Base-by-base conservation (phyloP, 2,888 invertebrate genomes). In the Merodon equestris region DNA sequence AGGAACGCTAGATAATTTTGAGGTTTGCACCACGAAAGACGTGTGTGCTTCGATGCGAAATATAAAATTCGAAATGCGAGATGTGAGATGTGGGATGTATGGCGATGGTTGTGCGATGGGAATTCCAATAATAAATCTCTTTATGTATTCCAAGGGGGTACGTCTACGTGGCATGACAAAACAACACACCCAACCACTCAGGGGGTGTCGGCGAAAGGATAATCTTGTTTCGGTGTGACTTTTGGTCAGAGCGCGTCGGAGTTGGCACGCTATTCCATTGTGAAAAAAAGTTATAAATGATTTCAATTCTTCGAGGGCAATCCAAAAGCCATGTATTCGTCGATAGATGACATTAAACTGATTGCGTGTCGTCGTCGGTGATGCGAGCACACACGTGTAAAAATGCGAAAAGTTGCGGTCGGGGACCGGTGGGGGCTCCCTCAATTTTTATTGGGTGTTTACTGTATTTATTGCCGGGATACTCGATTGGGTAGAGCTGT, bases 61-160 rank as follows among this genome's bases (percentile, higher is more conserved):
- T 27, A 27, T 7, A 27, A 27, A 27, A 27, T 27, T n/a, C n/a
- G 27, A 4, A 27, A 27, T 56, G 36, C 48, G 17, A 51, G 50
- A 42, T 61, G 38, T 10, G 53, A 53, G 13, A 60, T 60, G 51
- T 27, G 27, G 27, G 27, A 27, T 7, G 7, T 27, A n/a, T n/a
- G n/a, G n/a, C n/a, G n/a, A n/a, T n/a, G n/a, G 27, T 7, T 27
- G 3, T 72, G 61, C 61, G 57, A 42, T 77, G 58, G 53, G 64
- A 79, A 79, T 70, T 60, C 56, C 64, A 66, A 74, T 79, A 79
- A 79, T 79, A 79, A 79, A 74, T 79, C 61, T 60, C 58, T 45
- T 54, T 68, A 57, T 76, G 58, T 61, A 66, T 64, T 48, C 71
- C 40, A 40, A 27, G 13, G 34, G 27, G 38, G 2, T 27, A n/a